A percentile compares a stretch with the other conserved stretches of the same genome.
Evolutionary conservation across 2,797 vertebrate species (phyloP).

Genomic region (Fundulus diaphanus): DNA sequence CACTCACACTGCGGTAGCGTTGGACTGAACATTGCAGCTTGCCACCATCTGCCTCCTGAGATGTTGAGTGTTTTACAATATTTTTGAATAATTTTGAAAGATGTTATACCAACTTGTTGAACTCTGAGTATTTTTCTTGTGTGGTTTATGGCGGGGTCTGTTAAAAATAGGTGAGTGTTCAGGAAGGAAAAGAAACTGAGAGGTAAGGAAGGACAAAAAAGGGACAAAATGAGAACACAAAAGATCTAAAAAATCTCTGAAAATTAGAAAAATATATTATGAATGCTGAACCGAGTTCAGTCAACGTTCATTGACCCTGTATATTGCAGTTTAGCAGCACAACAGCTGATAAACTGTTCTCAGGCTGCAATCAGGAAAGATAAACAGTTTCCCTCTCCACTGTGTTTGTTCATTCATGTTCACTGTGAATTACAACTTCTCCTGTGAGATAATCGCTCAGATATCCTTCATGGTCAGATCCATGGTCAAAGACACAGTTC

Average conservation of each 20-base stretch:
- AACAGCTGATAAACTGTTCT: constrained; percentile 10
- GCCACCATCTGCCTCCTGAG: too few species aligned
- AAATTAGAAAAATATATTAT: not conserved
- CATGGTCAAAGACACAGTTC: too few species aligned
- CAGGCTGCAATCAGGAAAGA: not conserved
- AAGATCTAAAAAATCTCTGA: not conserved
- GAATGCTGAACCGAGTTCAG: not conserved
- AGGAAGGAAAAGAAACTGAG: not conserved
- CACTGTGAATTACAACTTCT: constrained; percentile 9
- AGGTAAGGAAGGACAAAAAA: not conserved
- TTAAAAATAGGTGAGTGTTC: not conserved
- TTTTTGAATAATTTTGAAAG: too few species aligned
- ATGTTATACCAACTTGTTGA: too few species aligned
- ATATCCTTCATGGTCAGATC: not conserved
- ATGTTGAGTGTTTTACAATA: too few species aligned
- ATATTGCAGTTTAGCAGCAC: not conserved
- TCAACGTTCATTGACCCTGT: not conserved
- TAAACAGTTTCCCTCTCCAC: not conserved
- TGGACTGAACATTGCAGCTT: too few species aligned
- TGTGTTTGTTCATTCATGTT: constrained; percentile 6
- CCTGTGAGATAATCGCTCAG: not conserved
- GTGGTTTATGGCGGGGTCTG: not conserved
- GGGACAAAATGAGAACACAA: not conserved
- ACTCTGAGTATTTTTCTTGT: too few species aligned
- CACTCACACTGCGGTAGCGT: too few species aligned